These are phyloP conservation scores for Cariama cristata DNA, from an alignment of 2,113 vertebrate genomes.

Conservation along the genomic window DNA sequence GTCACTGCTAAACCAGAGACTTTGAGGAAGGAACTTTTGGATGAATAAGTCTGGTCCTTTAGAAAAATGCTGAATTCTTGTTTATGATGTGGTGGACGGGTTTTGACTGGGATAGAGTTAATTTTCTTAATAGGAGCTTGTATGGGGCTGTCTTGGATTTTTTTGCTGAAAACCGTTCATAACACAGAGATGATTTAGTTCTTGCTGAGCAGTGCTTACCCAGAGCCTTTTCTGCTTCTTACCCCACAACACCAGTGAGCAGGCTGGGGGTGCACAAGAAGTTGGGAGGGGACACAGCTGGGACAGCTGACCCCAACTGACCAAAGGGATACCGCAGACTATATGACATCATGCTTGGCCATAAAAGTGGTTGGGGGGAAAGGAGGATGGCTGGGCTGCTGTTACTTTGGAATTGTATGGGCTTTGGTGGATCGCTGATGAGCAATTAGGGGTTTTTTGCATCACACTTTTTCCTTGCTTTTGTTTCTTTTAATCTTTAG, in stretches of 20 bases:
- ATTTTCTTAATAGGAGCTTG: not conserved
- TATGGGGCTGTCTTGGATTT: not conserved
- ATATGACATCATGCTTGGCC: rapidly evolving
- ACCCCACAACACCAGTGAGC: rapidly evolving
- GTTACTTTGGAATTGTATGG: not conserved
- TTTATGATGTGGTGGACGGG: not conserved
- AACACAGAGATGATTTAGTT: not conserved
- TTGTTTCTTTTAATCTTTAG: not conserved
- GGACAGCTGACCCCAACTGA: not conserved
- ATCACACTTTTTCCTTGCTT: not conserved
- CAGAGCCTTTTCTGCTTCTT: not conserved
- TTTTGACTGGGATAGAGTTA: not conserved
- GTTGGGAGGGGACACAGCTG: rapidly evolving
- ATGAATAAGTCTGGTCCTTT: not conserved
- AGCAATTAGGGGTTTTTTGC: rapidly evolving
- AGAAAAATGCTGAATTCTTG: not conserved
- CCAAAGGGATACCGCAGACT: not conserved
- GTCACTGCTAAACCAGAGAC: not conserved
- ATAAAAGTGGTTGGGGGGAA: no score
- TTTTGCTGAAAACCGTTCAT: not conserved
- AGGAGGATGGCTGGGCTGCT: not conserved
- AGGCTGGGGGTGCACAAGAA: not conserved
- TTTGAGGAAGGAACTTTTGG: not conserved
- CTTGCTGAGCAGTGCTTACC: not conserved
- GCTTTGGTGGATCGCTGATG: not conserved